Base-by-base conservation (phyloP, 2,113 vertebrate genomes). In the Pterocles gutturalis region DNA sequence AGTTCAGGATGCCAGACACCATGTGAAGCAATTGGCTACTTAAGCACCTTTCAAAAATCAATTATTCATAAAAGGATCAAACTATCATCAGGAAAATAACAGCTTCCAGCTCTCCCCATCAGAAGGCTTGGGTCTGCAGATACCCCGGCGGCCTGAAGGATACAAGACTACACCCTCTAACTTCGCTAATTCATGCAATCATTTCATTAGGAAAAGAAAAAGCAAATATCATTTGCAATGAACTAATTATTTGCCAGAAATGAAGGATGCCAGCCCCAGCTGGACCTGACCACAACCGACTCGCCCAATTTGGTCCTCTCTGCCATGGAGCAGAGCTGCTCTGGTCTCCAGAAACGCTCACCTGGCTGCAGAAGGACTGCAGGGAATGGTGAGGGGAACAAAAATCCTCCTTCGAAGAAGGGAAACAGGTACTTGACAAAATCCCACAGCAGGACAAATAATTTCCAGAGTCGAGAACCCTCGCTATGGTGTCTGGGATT, bases 21-120 rank as follows among this genome's bases (percentile, higher is more conserved):
- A 43, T 5, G 9, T 2, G 46, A 71, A 80, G 41, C 2, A 5
- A 67, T 22, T 0, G 0, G 36, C 38, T 61, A 28, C 33, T 55
- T 38, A 71, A 89, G 36, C n/a, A 78, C 10, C 21, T 65, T 64
- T 64, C 14, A 48, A 67, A 90, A 71, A 75, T 64, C 38, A 67
- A 64, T 51, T 64, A 64, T 11, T 36, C 54, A 31, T 71, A 62
- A 58, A 93, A 79, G 20, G 26, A 95, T 67, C 46, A 43, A 62
- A 67, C 15, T 65, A 57, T 29, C 60, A 78, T 34, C 64, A 90
- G 41, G 18, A 87, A 28, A 84, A 5, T 9, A 76, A 58, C 8
- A 87, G 45, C 51, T 66, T 21, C 33, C 61, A 46, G 38, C 28
- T 80, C 48, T 48, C 54, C 51, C 66, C 76, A 33, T 41, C 1